A percentile compares a stretch with the other conserved stretches of the same genome.
These are phyloP conservation scores for Apis cerana DNA, from an alignment of 1,140 invertebrate species.

Conservation along the genomic window DNA sequence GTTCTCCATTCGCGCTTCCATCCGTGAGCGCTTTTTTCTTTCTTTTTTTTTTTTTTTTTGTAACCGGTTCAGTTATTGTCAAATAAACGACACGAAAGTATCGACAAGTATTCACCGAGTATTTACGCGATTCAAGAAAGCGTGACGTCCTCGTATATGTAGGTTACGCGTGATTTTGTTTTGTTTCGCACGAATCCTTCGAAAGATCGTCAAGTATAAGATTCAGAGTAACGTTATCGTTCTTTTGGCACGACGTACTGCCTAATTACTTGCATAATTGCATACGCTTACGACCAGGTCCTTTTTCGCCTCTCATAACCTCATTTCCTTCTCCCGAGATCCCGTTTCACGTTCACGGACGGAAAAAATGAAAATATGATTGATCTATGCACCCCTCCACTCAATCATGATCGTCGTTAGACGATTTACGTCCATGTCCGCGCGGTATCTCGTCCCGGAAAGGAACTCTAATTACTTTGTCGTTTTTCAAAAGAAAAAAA, in stretches of 20 bases:
- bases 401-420: conserved; percentile 38
- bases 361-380: conserved; percentile 11
- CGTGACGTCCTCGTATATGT: conserved; percentile 29
- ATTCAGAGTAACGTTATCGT: too few species aligned
- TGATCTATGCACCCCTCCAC: conserved; percentile 39
- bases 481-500: neutral
- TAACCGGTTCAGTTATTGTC: neutral
- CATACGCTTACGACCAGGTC: conserved; percentile 10
- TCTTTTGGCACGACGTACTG: neutral
- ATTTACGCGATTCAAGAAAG: conserved; percentile 1
- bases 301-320: conserved; percentile 3
- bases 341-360: neutral
- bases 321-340: conserved; percentile 22
- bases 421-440: conserved; percentile 37
- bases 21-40: neutral
- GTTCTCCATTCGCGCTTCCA: conserved; percentile 3
- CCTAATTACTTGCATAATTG: conserved; percentile 33
- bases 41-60: neutral
- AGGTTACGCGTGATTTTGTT: conserved; percentile 35
- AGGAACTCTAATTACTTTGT: conserved; percentile 43
- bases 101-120: conserved; percentile 6
- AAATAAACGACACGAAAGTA: neutral
- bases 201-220: too few species aligned
- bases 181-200: conserved; percentile 11
- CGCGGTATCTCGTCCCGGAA: conserved; percentile 18